Conservation (phyloP, 2,888 invertebrate species). For the Polyommatus icarus region DNA sequence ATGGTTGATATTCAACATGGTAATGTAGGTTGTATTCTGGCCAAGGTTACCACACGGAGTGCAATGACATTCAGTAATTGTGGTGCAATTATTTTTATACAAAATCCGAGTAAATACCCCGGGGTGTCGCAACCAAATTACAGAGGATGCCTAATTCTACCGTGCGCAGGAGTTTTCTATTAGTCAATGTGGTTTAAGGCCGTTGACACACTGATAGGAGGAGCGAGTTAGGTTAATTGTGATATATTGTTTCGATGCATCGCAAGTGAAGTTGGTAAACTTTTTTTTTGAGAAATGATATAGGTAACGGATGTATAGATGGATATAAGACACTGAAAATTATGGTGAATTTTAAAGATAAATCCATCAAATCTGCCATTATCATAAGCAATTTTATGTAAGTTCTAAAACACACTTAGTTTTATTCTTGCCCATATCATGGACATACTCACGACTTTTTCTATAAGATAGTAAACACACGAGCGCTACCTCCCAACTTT, state of each 20-base stretch:
- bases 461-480: no score
- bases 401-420: no score
- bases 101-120: constrained; percentile 46
- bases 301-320: no score
- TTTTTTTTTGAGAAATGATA: no score
- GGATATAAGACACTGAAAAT: no score
- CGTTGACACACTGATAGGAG: constrained; percentile 40
- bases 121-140: constrained; percentile 73
- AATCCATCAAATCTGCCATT: no score
- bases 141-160: constrained; percentile 72
- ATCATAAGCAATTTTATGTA: no score
- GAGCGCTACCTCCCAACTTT: no score
- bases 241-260: not conserved
- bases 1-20: not conserved
- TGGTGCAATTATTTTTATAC: constrained; percentile 38
- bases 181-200: constrained; percentile 72
- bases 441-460: no score
- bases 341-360: no score
- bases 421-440: no score
- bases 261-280: no score
- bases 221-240: constrained; percentile 35
- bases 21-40: not conserved
- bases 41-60: constrained; percentile 27
- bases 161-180: constrained; percentile 75
- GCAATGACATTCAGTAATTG: constrained; percentile 29